Conservation (phyloP, 2,797 vertebrate genomes). For the Balearica regulorum region DNA sequence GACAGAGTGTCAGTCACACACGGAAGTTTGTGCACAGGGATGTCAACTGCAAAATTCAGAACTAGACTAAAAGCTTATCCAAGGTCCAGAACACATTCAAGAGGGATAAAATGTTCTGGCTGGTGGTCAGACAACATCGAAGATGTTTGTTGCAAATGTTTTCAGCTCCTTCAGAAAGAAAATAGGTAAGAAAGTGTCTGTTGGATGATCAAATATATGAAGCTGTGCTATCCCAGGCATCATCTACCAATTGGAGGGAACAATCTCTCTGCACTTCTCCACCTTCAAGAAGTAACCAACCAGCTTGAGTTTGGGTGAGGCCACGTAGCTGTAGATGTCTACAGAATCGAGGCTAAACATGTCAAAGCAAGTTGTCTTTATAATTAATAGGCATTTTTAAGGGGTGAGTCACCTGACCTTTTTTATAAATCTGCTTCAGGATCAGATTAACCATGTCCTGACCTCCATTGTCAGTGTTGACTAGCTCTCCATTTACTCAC, state of each 20-base stretch:
- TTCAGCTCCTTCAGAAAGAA: background rate
- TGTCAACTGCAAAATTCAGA: background rate
- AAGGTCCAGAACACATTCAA: background rate
- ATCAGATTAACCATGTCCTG: slow-evolving; percentile 36
- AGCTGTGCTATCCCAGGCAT: background rate
- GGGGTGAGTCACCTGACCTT: slow-evolving; percentile 24
- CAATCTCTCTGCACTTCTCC: background rate
- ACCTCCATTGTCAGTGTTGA: background rate
- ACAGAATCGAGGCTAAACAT: background rate
- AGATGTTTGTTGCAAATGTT: background rate
- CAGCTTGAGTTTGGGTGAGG: background rate
- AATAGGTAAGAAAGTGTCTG: background rate
- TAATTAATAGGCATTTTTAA: background rate
- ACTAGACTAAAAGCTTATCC: background rate
- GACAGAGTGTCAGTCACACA: background rate
- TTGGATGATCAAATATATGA: background rate
- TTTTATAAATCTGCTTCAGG: background rate
- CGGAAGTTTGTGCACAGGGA: background rate
- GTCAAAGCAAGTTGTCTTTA: background rate
- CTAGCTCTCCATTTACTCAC: slow-evolving; percentile 30
- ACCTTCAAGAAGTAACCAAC: background rate
- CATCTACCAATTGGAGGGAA: background rate
- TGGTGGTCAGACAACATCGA: background rate
- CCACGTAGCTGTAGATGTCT: background rate
- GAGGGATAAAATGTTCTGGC: background rate